phyloP scores from a whole-genome alignment of 2,888 invertebrate species.

The Harpagoxenus sublaevis region DNA sequence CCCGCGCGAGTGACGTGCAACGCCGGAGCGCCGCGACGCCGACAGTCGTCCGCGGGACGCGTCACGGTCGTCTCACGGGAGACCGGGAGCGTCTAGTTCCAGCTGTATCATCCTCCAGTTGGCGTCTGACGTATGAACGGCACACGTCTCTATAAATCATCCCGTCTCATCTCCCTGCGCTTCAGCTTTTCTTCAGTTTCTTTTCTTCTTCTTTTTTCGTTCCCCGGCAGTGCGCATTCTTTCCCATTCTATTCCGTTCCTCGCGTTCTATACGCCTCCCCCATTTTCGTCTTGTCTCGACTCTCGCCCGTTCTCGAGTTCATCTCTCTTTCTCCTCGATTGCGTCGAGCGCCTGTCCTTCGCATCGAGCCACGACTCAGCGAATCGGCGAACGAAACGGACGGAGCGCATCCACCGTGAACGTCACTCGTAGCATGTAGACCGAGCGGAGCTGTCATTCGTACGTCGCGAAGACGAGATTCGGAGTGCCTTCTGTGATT shows the following conservation, averaged over 20 bases:
- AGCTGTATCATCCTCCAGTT: conserved; percentile 42
- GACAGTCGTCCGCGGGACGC: conserved; percentile 83
- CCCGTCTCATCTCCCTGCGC: not conserved
- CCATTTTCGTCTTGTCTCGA: conserved; percentile 33
- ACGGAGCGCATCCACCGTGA: conserved; percentile 63
- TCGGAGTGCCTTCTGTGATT: conserved; percentile 41
- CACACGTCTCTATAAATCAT: conserved; percentile 24
- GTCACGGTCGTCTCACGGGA: conserved; percentile 76
- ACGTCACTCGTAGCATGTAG: conserved; percentile 75
- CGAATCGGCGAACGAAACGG: conserved; percentile 60
- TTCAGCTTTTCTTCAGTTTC: not conserved
- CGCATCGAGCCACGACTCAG: conserved; percentile 47
- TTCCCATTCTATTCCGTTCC: conserved; percentile 50
- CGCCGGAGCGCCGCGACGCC: conserved; percentile 76
- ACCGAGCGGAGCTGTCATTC: conserved; percentile 73
- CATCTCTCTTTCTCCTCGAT: conserved; percentile 57
- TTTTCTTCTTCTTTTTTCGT: not conserved
- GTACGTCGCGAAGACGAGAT: conserved; percentile 23
- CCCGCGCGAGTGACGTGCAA: conserved; percentile 65
- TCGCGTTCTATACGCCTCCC: conserved; percentile 45
- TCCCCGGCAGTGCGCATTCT: conserved; percentile 21
- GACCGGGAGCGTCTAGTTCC: conserved; percentile 31
- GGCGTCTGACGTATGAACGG: conserved; percentile 32
- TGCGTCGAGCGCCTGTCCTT: conserved; percentile 50
- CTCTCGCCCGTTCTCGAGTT: conserved; percentile 26